phyloP scores from a whole-genome alignment of 2,797 vertebrate genomes.

The Ibycter americanus region DNA sequence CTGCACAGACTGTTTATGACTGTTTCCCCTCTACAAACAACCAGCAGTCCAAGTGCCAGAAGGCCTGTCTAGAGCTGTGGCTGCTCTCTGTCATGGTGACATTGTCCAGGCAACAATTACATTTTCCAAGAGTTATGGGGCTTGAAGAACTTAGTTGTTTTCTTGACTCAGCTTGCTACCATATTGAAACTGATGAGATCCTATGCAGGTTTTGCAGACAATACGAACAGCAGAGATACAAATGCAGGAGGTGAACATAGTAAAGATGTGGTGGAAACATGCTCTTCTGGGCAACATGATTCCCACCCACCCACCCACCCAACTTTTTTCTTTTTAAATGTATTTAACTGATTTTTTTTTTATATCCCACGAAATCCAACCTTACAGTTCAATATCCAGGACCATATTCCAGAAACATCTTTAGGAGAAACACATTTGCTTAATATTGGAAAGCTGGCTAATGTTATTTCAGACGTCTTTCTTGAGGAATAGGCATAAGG shows the following conservation, averaged over 20 bases:
- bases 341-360: background rate
- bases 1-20: slow-evolving; percentile 1
- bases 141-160: background rate
- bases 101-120: background rate
- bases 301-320: fast-evolving
- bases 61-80: background rate
- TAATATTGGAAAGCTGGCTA: background rate
- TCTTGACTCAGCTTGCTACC: background rate
- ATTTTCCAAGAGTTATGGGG: background rate
- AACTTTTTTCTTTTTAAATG: background rate
- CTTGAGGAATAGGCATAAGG: background rate
- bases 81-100: background rate
- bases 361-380: background rate
- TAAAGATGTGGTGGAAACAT: background rate
- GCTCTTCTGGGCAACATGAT: background rate
- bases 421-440: background rate
- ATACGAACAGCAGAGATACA: background rate
- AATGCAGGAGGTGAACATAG: background rate
- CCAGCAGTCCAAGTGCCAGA: background rate
- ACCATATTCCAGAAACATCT: background rate
- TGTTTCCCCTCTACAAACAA: background rate
- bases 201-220: background rate
- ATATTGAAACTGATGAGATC: background rate
- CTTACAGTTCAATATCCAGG: background rate
- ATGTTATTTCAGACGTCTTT: background rate